Conservation (phyloP, 2,797 vertebrate species). For the Bucorvus abyssinicus region DNA sequence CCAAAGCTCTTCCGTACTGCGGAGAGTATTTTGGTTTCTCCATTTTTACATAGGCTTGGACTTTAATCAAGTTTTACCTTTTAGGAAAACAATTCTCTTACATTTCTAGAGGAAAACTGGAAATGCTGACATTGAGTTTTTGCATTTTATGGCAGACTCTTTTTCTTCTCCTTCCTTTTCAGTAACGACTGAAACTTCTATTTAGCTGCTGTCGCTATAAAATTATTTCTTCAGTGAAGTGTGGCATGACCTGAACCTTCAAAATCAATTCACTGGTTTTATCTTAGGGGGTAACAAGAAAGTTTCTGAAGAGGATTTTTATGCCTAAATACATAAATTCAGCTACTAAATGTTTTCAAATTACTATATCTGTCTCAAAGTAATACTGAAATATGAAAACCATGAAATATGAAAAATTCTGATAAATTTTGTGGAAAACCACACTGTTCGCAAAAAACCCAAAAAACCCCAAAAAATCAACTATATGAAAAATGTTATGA, state of each 20-base stretch:
- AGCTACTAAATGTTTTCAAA: neutral
- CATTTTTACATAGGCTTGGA: neutral
- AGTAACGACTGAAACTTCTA: neutral
- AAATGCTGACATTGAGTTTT: neutral
- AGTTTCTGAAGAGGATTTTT: neutral
- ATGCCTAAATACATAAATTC: neutral
- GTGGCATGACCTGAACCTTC: neutral
- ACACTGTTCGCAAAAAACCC: neutral
- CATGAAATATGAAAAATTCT: neutral
- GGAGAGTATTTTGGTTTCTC: neutral
- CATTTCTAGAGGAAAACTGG: neutral
- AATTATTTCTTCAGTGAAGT: neutral
- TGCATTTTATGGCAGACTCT: neutral
- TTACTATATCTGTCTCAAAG: neutral
- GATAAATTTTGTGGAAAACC: neutral
- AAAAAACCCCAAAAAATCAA: too few species aligned
- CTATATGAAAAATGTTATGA: neutral
- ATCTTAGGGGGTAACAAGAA: neutral
- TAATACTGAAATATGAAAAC: neutral
- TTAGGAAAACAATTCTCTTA: neutral
- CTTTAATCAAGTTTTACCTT: neutral
- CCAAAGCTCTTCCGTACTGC: neutral
- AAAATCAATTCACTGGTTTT: neutral
- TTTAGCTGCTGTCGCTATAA: neutral
- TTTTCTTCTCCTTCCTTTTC: neutral